Base-by-base conservation (phyloP, 2,113 vertebrate genomes). In the Cinclus mexicanus region DNA sequence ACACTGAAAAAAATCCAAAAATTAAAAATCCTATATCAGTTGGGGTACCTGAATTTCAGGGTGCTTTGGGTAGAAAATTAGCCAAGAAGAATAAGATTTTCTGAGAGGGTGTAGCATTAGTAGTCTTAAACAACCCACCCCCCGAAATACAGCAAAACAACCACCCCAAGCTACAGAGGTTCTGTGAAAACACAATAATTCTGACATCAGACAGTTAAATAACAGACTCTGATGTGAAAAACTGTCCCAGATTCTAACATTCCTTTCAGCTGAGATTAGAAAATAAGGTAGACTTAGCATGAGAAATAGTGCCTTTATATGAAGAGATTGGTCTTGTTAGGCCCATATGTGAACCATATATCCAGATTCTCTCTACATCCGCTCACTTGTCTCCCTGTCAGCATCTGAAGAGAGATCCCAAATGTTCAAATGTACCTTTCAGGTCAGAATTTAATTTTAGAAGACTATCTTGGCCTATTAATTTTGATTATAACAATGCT, bases 321-420 rank as follows among this genome's bases (percentile, higher is more conserved):
- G 94, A 96, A 97, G 96, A 95, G 95, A 87, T 86, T 60, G 84
- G 91, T 97, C 94, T 96, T 95, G 95, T 87, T 83, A 72, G 93
- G 93, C 96, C 89, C 97, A 94, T 95, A 93, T 95, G 97, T 81
- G 97, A 96, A 64, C 89, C 87, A 53, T 88, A 94, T 92, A 96
- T 91, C 95, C 96, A 97, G 96, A 96, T 94, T 96, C 88, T 86
- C 83, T 86, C 80, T 94, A 81, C 94, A 93, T 92, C 93, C 83
- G 39, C 89, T 97, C 96, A 89, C 88, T 83, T 82, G 88, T 93
- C 96, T 89, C 85, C 87, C 70, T 90, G 94, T 97, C 94, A 89
- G 92, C 92, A 74, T 97, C 93, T 95, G 90, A 97, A 96, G 72
- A 87, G 90, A 96, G 91, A 76, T 96, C 61, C 94, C 94, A 95